A percentile compares a stretch with the other conserved stretches of the same genome.
Evolutionary conservation across 64 coral and sea anemone species (phyloP).

Genomic region (Montipora foliosa): DNA sequence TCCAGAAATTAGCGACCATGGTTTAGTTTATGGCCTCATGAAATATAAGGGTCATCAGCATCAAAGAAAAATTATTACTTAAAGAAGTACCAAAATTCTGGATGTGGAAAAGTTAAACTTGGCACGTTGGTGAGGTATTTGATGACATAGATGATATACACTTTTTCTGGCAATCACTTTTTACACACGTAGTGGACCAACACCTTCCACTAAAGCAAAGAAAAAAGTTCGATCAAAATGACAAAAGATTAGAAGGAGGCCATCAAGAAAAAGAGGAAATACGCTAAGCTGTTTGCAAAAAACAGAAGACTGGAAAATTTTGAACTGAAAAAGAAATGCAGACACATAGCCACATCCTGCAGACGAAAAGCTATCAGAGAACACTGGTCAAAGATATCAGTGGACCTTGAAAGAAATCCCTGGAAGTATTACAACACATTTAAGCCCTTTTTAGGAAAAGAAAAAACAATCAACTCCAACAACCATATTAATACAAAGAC

Average conservation of each 20-base stretch:
- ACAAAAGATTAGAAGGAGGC: neutral
- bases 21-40: conserved; percentile 13
- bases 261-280: neutral
- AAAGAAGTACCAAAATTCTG: neutral
- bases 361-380: too few species aligned
- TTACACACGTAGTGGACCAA: neutral
- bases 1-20: conserved; percentile 24
- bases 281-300: neutral
- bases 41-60: conserved; percentile 12
- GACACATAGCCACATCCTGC: neutral
- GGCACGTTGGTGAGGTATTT: conserved; percentile 3
- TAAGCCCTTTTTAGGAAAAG: too few species aligned
- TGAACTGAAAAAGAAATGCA: neutral
- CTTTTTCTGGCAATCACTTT: neutral
- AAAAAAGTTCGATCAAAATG: neutral
- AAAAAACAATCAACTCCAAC: too few species aligned
- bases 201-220: neutral
- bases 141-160: conserved; percentile 2
- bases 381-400: too few species aligned
- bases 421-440: too few species aligned
- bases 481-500: neutral
- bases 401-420: too few species aligned
- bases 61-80: neutral
- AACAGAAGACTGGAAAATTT: too few species aligned
- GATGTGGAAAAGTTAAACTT: neutral